A percentile compares a stretch with the other conserved stretches of the same genome.
These are phyloP conservation scores for Deroplatys truncata DNA, from an alignment of 2,888 invertebrate genomes.

Conservation along the genomic window DNA sequence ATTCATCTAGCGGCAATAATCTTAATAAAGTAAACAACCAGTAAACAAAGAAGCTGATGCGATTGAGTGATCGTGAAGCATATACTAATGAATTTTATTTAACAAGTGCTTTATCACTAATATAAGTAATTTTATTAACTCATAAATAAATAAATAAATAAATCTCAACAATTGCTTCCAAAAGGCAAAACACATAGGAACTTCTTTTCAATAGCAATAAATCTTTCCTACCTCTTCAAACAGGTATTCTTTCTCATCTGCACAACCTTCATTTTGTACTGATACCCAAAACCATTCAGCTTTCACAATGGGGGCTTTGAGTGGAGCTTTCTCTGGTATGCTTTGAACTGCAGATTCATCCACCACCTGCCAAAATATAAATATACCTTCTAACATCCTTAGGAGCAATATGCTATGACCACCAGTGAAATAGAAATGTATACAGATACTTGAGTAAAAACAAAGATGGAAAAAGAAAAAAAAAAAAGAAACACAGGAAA, in stretches of 20 bases:
- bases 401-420: neutral
- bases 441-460: neutral
- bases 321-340: conserved; percentile 62
- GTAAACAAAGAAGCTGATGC: too few relatives aligned
- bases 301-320: conserved; percentile 72
- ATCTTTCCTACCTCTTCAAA: conserved; percentile 70
- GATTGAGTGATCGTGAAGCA: too few relatives aligned
- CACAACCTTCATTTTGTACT: conserved; percentile 91
- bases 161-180: too few relatives aligned
- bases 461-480: neutral
- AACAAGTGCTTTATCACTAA: too few relatives aligned
- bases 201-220: too few relatives aligned
- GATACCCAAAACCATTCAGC: conserved; percentile 99
- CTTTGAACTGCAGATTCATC: conserved; percentile 72
- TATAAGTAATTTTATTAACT: too few relatives aligned
- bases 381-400: conserved; percentile 22
- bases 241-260: conserved; percentile 84
- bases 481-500: neutral
- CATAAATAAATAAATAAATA: too few relatives aligned
- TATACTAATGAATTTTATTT: too few relatives aligned
- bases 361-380: conserved; percentile 61
- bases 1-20: too few relatives aligned
- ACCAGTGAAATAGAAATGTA: neutral
- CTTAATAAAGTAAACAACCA: too few relatives aligned
- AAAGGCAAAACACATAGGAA: too few relatives aligned